Evolutionary conservation across 2,888 invertebrate genomes (phyloP), one percentile per base, ranked within the genome.

Genomic region (Hyposoter didymator): DNA sequence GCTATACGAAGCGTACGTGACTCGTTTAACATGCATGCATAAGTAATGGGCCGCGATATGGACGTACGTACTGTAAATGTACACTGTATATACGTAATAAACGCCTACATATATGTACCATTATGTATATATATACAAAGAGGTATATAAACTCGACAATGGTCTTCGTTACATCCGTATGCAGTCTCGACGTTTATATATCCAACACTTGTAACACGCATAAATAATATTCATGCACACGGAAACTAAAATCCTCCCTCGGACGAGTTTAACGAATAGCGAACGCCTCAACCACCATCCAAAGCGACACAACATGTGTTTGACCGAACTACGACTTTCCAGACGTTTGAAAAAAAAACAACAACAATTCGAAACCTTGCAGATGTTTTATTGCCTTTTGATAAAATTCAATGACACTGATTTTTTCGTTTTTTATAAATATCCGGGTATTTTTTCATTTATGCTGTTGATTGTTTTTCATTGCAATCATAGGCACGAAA

Each of bases 11-110:
- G 47, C 70, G 72, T 75, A 80, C 64, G 64, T 75, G 70, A 75
- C 79, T 79, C 70, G 70, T 78, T 80, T 70, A 80, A 73, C 67
- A 78, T 70, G 87, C 85, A 86, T 88, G 87, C 86, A 88, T 87
- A 87, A 88, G 69, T 85, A 87, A 88, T 76, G 84, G 35, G 45
- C 47, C 76, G 45, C 72, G 76, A 72, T 67, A 75, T 69, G 73
- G 39, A 78, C 66, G 32, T 62, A 28, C 28, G 55, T 32, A 17
- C 55, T 67, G 39, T 22, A 59, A 59, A 28, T 73, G 39, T 43
- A 73, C 28, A 7, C 22, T 14, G 28, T 19, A 32, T 69, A 49
- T 43, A 55, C 39, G 64, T 59, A 47, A 22, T 59, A 52, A 72
- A 35, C 32, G 32, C 43, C 32, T 75, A 32, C 22, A 22, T 52